Evolutionary conservation across 37 sponge, comb jelly and placozoan genomes (phyloP).

Genomic region (Diacarnus erythraeanus): DNA sequence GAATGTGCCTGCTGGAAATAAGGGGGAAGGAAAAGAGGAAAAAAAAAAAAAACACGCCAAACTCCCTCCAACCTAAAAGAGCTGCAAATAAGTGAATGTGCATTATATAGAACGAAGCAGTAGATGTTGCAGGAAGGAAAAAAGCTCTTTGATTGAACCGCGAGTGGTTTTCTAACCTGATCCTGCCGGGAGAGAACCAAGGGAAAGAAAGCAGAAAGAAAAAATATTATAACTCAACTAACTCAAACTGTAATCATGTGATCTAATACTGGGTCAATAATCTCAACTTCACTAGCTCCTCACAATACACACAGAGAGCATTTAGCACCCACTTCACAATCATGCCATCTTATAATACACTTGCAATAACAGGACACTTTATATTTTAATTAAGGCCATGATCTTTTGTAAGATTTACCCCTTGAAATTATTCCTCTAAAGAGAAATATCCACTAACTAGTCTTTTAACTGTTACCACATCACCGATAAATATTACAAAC

Average conservation of each 20-base stretch:
- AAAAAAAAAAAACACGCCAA: neutral
- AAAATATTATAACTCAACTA: neutral
- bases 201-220: constrained; percentile 21
- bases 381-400: no score
- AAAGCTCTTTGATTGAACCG: neutral
- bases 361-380: no score
- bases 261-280: neutral
- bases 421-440: no score
- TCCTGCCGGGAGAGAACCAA: neutral
- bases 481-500: constrained; percentile 15
- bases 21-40: neutral
- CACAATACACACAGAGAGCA: no score
- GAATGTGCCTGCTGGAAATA: neutral
- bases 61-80: constrained; percentile 2
- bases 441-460: neutral
- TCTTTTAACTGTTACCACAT: neutral
- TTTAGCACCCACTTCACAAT: no score
- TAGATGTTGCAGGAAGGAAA: neutral
- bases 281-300: no score
- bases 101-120: neutral
- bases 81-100: neutral
- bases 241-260: neutral
- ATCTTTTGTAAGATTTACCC: no score
- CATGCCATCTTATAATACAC: no score
- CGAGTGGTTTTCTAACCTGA: neutral